Evolutionary conservation across 2,888 invertebrate genomes (phyloP).

Genomic region (Minunthozetes semirufus): DNA sequence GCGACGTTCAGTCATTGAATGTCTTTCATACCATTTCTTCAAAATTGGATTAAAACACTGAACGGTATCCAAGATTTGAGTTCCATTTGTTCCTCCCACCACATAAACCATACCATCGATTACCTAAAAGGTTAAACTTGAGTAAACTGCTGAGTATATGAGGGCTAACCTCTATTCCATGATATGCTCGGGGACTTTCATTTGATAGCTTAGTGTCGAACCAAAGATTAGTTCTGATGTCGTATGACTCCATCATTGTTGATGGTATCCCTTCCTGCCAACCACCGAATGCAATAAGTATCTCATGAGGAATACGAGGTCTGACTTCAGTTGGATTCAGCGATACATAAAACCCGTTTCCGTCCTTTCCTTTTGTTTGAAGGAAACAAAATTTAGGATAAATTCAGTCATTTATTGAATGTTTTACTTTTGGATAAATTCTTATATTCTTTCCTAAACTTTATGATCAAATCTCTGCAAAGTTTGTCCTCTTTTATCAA

Average conservation of each 20-base stretch:
- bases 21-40: slow-evolving; percentile 48
- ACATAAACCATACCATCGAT: slow-evolving; percentile 47
- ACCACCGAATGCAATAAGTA: slow-evolving; percentile 53
- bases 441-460: background rate
- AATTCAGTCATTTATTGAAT: background rate
- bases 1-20: slow-evolving; percentile 51
- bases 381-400: background rate
- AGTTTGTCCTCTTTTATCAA: background rate
- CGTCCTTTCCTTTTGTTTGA: slow-evolving; percentile 31
- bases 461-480: background rate
- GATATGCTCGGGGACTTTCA: slow-evolving; percentile 29
- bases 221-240: slow-evolving; percentile 61
- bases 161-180: slow-evolving; percentile 34
- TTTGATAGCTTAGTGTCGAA: slow-evolving; percentile 47
- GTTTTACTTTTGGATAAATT: background rate
- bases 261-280: slow-evolving; percentile 71
- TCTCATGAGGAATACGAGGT: slow-evolving; percentile 60
- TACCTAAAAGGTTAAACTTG: background rate
- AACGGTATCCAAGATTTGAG: slow-evolving; percentile 49
- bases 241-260: slow-evolving; percentile 55
- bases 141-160: no score
- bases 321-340: background rate
- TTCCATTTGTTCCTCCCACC: slow-evolving; percentile 52
- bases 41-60: slow-evolving; percentile 47
- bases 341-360: slow-evolving; percentile 28